Conservation (phyloP, 2,888 invertebrate genomes). For the Heliconius sara region DNA sequence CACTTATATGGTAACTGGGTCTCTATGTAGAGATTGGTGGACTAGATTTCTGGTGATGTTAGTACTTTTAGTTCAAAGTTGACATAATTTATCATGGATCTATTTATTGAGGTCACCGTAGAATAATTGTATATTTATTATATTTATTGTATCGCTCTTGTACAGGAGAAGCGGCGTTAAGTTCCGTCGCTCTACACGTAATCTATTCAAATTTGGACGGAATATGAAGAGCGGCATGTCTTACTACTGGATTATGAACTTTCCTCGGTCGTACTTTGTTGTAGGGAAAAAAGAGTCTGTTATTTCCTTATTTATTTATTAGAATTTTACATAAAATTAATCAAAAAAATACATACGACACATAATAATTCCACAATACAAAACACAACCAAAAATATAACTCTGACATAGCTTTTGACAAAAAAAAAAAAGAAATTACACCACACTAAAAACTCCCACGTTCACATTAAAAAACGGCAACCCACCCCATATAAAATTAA, state of each 20-base stretch:
- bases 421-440: slow-evolving; percentile 36
- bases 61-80: background rate
- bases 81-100: background rate
- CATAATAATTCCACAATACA: background rate
- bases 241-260: too few relatives aligned
- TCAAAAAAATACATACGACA: too few relatives aligned
- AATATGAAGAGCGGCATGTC: too few relatives aligned
- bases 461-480: slow-evolving; percentile 54
- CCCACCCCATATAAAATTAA: slow-evolving; percentile 78
- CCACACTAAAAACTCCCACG: slow-evolving; percentile 31
- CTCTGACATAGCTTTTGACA: background rate
- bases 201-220: too few relatives aligned
- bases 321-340: too few relatives aligned
- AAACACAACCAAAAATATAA: background rate
- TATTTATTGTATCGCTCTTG: too few relatives aligned
- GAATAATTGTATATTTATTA: background rate
- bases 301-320: too few relatives aligned
- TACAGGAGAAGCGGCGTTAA: too few relatives aligned
- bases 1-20: background rate
- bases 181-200: too few relatives aligned
- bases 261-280: too few relatives aligned
- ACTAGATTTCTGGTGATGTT: slow-evolving; percentile 9
- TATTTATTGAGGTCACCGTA: background rate
- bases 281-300: too few relatives aligned
- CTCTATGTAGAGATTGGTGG: slow-evolving; percentile 1